Percentiles rank a stretch among this genome's conserved stretches.
Conservation (phyloP, 2,888 invertebrate genomes). For the Anaspis maculata region DNA sequence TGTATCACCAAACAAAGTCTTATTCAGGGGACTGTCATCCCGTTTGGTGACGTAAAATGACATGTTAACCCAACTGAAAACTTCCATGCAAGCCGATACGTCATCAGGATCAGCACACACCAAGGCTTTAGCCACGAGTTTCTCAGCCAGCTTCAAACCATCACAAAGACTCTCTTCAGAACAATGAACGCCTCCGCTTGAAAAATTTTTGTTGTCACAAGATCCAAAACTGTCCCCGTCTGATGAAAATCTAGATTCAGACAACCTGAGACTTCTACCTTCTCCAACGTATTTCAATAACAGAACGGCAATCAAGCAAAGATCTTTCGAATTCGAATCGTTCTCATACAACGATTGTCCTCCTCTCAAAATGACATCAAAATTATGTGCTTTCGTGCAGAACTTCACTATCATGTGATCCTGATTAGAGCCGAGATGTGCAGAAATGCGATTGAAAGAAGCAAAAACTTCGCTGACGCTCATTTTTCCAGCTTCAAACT, state of each 20-base stretch:
- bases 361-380: no score
- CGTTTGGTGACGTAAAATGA: slow-evolving; percentile 17
- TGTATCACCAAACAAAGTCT: slow-evolving; percentile 11
- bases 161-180: slow-evolving; percentile 10
- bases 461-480: no score
- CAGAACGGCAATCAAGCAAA: slow-evolving; percentile 22
- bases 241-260: slow-evolving; percentile 2
- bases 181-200: no score
- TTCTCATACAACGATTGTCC: no score
- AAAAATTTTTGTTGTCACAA: no score
- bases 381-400: no score
- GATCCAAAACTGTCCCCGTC: neutral
- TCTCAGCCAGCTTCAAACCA: slow-evolving; percentile 19
- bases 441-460: no score
- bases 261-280: no score
- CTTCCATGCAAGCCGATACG: slow-evolving; percentile 18
- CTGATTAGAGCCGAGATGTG: no score
- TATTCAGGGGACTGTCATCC: slow-evolving; percentile 9
- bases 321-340: no score
- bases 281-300: slow-evolving; percentile 24
- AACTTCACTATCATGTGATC: no score
- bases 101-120: slow-evolving; percentile 17
- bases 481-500: no score
- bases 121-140: slow-evolving; percentile 22
- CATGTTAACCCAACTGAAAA: slow-evolving; percentile 20